Conservation (phyloP, 2,113 vertebrate species). For the Empidonax traillii region DNA sequence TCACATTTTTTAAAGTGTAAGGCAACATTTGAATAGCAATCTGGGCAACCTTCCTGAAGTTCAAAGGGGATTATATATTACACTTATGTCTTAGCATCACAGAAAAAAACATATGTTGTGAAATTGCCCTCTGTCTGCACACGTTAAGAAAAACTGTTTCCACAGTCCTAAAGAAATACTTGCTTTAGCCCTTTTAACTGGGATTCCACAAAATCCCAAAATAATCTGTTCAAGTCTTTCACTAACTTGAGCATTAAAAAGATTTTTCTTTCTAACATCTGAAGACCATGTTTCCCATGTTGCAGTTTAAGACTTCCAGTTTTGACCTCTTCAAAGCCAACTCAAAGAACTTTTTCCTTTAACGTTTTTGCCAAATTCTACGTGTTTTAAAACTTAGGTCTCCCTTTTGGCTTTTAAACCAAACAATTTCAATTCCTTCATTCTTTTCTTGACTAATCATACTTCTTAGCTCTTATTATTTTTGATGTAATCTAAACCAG, state of each 20-base stretch:
- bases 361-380: background rate
- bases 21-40: background rate
- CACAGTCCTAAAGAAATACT: background rate
- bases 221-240: background rate
- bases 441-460: background rate
- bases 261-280: background rate
- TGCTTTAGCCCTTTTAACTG: background rate
- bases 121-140: background rate
- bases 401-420: background rate
- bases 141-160: background rate
- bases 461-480: background rate
- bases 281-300: background rate
- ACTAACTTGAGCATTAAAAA: background rate
- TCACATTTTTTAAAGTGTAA: background rate
- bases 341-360: background rate
- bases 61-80: background rate
- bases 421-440: background rate
- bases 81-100: background rate
- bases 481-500: background rate
- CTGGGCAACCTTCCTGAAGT: background rate
- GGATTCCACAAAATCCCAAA: background rate
- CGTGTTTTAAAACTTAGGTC: background rate
- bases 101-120: background rate
- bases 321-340: background rate
- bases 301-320: background rate